Conservation (phyloP, 2,113 vertebrate genomes). For the Barnardius zonarius region DNA sequence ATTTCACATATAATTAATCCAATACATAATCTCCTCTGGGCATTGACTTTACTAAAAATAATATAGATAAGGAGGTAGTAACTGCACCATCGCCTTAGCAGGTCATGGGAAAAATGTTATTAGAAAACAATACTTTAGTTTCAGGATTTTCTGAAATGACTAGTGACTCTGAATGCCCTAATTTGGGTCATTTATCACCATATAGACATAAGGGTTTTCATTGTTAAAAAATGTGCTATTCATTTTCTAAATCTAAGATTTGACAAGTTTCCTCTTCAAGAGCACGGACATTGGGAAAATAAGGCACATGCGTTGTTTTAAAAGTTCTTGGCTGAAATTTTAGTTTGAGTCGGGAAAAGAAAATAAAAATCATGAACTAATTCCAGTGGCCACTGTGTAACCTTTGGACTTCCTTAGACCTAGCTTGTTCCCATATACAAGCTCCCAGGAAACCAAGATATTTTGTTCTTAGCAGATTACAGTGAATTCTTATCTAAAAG, state of each 20-base stretch:
- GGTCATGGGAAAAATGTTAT: constrained; percentile 52
- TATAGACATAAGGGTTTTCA: not conserved
- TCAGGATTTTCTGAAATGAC: constrained; percentile 4
- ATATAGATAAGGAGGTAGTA: constrained; percentile 40
- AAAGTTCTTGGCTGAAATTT: not conserved
- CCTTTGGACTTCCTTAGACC: not conserved
- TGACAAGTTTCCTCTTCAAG: not conserved
- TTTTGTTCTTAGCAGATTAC: not conserved
- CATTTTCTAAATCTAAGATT: not conserved
- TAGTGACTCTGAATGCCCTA: not conserved
- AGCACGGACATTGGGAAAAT: not conserved
- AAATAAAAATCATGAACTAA: not conserved
- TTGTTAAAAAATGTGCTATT: not conserved
- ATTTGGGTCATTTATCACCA: not conserved
- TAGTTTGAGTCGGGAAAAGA: not conserved
- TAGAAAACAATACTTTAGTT: constrained; percentile 3
- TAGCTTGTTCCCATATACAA: not conserved
- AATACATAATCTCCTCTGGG: not conserved
- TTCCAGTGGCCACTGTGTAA: not conserved
- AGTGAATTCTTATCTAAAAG: not conserved
- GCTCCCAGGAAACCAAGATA: not conserved
- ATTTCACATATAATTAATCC: not conserved
- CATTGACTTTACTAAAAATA: constrained; percentile 31
- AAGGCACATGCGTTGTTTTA: not conserved
- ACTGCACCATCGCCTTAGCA: not conserved